A percentile compares a stretch with the other conserved stretches of the same genome.
Conservation (phyloP, 2,797 vertebrate genomes). For the Rallus crepitans region DNA sequence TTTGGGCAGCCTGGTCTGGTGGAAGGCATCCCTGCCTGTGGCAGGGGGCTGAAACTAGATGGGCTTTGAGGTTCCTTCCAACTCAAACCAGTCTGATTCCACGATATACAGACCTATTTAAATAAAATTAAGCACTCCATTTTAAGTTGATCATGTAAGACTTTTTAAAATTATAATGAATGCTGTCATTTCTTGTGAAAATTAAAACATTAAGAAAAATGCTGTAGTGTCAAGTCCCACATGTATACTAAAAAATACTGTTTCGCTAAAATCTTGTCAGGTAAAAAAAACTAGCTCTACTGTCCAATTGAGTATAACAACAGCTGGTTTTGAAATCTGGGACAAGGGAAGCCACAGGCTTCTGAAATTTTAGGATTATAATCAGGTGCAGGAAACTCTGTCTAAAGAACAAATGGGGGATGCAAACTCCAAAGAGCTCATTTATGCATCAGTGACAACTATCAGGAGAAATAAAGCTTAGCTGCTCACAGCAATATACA, state of each 20-base stretch:
- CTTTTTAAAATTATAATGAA: background rate
- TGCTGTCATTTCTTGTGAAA: background rate
- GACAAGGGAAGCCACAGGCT: background rate
- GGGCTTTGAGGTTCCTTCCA: no score
- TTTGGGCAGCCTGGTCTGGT: no score
- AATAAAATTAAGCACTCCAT: background rate
- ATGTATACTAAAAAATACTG: background rate
- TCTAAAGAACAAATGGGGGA: background rate
- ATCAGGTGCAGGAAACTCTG: background rate
- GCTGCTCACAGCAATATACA: background rate
- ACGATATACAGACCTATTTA: background rate
- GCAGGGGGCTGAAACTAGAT: no score
- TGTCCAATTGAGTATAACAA: background rate
- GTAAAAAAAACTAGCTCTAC: background rate
- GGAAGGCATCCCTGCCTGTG: no score
- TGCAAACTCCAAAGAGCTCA: background rate
- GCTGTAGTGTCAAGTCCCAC: background rate
- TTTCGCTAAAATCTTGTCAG: background rate
- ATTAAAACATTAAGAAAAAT: background rate
- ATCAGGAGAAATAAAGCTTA: background rate
- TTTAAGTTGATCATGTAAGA: background rate
- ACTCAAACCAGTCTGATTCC: no score
- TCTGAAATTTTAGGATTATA: background rate
- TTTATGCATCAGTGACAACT: background rate
- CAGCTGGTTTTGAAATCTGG: background rate